Conservation (phyloP, 2,797 vertebrate species). For the Phalloptychus januarius region DNA sequence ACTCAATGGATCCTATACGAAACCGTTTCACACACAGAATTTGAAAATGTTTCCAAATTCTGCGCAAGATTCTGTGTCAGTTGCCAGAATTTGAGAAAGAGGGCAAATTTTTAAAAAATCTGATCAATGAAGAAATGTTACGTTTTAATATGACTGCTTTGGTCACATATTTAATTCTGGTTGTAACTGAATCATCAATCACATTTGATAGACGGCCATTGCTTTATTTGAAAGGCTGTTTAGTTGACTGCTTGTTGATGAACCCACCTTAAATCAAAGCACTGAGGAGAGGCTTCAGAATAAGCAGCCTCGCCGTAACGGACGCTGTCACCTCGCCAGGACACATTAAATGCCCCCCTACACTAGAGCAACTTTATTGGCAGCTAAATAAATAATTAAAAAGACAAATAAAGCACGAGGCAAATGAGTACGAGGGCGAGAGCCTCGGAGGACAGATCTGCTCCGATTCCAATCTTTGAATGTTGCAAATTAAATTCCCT, state of each 20-base stretch:
- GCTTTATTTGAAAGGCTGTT: background rate
- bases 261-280: conserved; percentile 5
- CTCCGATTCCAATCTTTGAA: conserved; percentile 97
- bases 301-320: conserved; percentile 24
- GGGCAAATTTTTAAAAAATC: too few relatives aligned
- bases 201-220: background rate
- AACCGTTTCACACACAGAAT: background rate
- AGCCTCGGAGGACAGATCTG: conserved; percentile 93
- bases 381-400: conserved; percentile 77
- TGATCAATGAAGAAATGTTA: background rate
- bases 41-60: too few relatives aligned
- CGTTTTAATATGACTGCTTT: background rate
- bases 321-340: conserved; percentile 41
- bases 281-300: conserved; percentile 16
- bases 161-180: background rate
- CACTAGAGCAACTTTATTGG: conserved; percentile 65
- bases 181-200: background rate
- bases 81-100: background rate
- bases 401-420: conserved; percentile 72
- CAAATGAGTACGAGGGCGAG: conserved; percentile 89
- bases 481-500: conserved; percentile 99
- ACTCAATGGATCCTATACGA: conserved; percentile 16
- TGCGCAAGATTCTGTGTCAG: background rate
- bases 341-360: conserved; percentile 46
- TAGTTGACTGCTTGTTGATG: background rate